phyloP scores from a whole-genome alignment of 2,888 invertebrate species.

The Orchesella flavescens region DNA sequence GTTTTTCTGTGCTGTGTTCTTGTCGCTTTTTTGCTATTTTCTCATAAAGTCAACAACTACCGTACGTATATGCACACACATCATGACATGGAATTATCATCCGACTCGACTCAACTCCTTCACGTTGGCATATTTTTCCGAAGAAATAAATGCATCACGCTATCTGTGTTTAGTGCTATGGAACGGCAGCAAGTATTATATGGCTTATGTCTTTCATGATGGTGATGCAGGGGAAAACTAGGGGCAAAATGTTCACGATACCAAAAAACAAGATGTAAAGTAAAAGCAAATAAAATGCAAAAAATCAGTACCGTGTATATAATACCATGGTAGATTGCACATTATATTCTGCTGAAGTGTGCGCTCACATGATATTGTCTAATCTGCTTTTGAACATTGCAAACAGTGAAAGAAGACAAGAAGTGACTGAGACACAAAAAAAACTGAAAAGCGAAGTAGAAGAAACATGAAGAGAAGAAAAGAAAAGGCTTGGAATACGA shows the following conservation, averaged over 20 bases:
- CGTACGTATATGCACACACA: not conserved
- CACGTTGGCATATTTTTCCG: slow-evolving; percentile 7
- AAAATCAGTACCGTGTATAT: slow-evolving; percentile 1
- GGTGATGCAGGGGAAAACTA: not conserved
- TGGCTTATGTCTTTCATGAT: no score
- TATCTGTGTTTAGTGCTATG: no score
- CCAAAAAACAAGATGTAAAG: slow-evolving; percentile 11
- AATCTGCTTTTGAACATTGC: slow-evolving; percentile 4
- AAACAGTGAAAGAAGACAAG: slow-evolving; percentile 28
- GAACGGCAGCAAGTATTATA: no score
- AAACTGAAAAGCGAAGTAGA: not conserved
- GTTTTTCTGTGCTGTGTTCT: slow-evolving; percentile 14
- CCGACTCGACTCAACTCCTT: slow-evolving; percentile 23
- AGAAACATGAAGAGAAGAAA: no score
- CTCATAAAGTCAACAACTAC: slow-evolving; percentile 39
- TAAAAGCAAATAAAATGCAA: slow-evolving; percentile 20
- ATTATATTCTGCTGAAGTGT: slow-evolving; percentile 3
- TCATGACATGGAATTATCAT: slow-evolving; percentile 22
- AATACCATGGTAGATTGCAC: not conserved
- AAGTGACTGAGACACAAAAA: not conserved
- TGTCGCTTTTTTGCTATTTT: slow-evolving; percentile 29
- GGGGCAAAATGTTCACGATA: not conserved
- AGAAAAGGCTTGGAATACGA: slow-evolving; percentile 12
- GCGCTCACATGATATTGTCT: slow-evolving; percentile 22
- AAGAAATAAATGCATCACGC: slow-evolving; percentile 25